phyloP scores from a whole-genome alignment of 37 sponge, comb jelly and placozoan species.

The Chondrosia reniformis region DNA sequence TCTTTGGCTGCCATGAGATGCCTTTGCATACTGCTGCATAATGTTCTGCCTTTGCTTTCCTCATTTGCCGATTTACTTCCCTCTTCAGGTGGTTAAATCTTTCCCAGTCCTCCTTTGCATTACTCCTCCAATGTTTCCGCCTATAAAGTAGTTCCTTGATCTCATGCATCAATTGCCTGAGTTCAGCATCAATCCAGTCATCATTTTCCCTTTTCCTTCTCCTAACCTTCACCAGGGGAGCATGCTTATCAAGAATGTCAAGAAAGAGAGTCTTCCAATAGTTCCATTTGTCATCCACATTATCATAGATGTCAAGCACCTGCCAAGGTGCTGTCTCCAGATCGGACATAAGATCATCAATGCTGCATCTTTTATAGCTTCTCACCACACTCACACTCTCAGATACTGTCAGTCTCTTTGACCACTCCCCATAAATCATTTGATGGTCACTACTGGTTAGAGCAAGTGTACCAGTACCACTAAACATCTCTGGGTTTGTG shows the following conservation, averaged over 20 bases:
- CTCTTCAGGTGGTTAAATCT: neutral
- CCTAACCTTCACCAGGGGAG: neutral
- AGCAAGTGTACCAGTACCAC: too few species aligned
- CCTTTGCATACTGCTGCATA: constrained; percentile 1
- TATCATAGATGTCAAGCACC: neutral
- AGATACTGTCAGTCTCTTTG: neutral
- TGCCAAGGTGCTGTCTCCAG: neutral
- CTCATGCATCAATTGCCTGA: neutral
- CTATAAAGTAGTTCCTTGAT: neutral
- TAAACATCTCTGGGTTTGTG: too few species aligned
- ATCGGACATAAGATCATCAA: neutral
- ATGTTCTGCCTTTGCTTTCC: neutral
- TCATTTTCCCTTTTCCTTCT: neutral
- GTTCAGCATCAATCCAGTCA: neutral
- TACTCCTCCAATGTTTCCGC: neutral
- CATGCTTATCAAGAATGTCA: neutral
- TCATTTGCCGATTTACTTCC: neutral
- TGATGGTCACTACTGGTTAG: too few species aligned
- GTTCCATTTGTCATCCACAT: neutral
- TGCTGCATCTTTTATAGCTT: neutral
- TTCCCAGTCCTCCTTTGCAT: neutral
- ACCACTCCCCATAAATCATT: neutral
- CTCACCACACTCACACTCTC: neutral
- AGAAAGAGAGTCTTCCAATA: neutral
- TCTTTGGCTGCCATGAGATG: neutral